phyloP scores from a whole-genome alignment of 2,797 vertebrate genomes.

The Hephaestus fuliginosus region DNA sequence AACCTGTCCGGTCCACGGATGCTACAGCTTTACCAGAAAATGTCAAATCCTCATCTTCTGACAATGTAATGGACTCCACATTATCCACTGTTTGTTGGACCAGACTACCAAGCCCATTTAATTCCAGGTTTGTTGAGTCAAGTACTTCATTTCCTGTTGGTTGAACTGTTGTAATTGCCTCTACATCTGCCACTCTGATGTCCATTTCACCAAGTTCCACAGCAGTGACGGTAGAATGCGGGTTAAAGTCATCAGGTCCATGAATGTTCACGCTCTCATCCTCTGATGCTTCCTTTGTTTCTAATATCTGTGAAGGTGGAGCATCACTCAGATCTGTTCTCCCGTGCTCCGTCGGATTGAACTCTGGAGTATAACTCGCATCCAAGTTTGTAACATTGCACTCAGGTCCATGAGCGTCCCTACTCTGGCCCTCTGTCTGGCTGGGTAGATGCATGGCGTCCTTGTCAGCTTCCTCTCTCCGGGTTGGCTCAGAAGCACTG shows the following conservation, averaged over 20 bases:
- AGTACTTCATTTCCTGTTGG: slow-evolving; percentile 9
- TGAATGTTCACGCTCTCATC: slow-evolving; percentile 4
- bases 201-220: slow-evolving; percentile 11
- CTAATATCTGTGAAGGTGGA: background rate
- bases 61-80: background rate
- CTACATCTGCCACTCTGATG: background rate
- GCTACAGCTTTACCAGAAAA: background rate
- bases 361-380: background rate
- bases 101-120: background rate
- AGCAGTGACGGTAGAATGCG: background rate
- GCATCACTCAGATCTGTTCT: slow-evolving; percentile 7
- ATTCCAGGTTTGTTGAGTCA: slow-evolving; percentile 15
- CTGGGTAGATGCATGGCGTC: slow-evolving; percentile 59
- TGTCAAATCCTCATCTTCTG: slow-evolving; percentile 15
- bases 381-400: background rate
- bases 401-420: slow-evolving; percentile 5
- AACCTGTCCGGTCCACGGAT: background rate
- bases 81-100: background rate
- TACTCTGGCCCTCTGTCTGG: slow-evolving; percentile 33
- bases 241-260: slow-evolving; percentile 3
- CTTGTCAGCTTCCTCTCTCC: slow-evolving; percentile 45
- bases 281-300: slow-evolving; percentile 18
- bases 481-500: slow-evolving; percentile 35
- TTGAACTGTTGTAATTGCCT: background rate
- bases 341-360: background rate